A percentile compares a stretch with the other conserved stretches of the same genome.
Evolutionary conservation across 2,797 vertebrate species (phyloP).

Genomic region (Oreochromis grahami): DNA sequence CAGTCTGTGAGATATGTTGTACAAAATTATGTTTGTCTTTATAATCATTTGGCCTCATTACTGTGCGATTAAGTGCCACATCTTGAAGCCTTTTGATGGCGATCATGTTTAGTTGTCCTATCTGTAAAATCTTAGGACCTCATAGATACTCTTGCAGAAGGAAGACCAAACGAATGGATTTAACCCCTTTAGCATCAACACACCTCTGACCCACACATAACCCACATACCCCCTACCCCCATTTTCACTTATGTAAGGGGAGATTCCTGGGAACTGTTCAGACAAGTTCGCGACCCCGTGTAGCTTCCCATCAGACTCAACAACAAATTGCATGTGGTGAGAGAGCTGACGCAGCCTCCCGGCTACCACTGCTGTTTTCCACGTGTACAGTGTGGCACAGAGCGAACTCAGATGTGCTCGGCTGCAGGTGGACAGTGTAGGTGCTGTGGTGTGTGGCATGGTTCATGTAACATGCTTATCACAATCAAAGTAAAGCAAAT

Average conservation of each 20-base stretch:
- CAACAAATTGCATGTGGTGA: slow-evolving; percentile 27
- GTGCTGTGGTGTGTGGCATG: background rate
- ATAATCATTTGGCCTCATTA: background rate
- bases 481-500: background rate
- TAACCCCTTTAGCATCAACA: background rate
- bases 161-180: background rate
- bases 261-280: slow-evolving; percentile 51
- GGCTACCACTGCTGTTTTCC: background rate
- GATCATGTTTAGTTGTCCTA: background rate
- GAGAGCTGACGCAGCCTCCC: slow-evolving; percentile 2
- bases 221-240: background rate
- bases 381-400: background rate
- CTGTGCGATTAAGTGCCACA: background rate
- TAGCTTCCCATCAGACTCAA: slow-evolving; percentile 50
- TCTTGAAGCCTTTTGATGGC: background rate
- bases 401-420: background rate
- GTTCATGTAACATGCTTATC: background rate
- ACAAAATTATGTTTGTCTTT: background rate
- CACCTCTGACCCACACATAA: slow-evolving; percentile 12
- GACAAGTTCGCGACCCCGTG: slow-evolving; percentile 37
- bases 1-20: background rate
- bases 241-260: slow-evolving; percentile 32
- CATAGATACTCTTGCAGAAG: background rate
- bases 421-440: background rate
- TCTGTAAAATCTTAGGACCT: background rate